Evolutionary conservation across 2,888 invertebrate species (phyloP).

Genomic region (Drosophila kambysellisi): DNA sequence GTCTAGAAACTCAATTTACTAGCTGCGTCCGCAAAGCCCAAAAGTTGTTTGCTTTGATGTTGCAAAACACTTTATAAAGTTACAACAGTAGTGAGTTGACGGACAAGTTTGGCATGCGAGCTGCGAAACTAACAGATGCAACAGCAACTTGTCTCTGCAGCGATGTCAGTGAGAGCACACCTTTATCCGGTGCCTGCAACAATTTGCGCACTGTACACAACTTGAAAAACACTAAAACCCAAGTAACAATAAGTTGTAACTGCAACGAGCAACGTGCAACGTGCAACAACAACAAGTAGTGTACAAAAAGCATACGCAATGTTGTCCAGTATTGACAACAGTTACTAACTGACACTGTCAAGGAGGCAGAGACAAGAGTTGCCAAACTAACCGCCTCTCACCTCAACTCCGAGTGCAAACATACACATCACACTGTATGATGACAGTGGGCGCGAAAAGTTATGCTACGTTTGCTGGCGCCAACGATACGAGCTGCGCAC

Average conservation of each 20-base stretch:
- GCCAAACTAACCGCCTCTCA: conserved; percentile 28
- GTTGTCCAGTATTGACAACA: conserved; percentile 56
- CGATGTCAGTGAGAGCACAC: conserved; percentile 3
- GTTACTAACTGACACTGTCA: conserved; percentile 37
- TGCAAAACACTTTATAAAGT: conserved; percentile 38
- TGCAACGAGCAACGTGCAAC: not conserved
- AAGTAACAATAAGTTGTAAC: conserved; percentile 8
- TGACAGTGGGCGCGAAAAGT: conserved; percentile 34
- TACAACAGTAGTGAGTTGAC: conserved; percentile 21
- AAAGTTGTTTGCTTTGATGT: conserved; percentile 35
- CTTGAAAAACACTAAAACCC: conserved; percentile 5
- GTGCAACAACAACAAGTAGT: conserved; percentile 9
- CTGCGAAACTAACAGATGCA: conserved; percentile 12
- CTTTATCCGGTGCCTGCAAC: not conserved
- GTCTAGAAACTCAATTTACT: conserved; percentile 25
- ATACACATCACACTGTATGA: not conserved
- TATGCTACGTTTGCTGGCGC: conserved; percentile 33
- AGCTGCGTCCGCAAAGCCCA: not conserved
- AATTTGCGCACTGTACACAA: conserved; percentile 13
- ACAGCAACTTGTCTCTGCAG: conserved; percentile 13
- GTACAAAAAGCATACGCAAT: conserved; percentile 69
- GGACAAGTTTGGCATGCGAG: conserved; percentile 21
- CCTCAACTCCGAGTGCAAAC: not conserved
- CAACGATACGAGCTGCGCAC: conserved; percentile 52
- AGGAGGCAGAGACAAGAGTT: conserved; percentile 23